A percentile compares a stretch with the other conserved stretches of the same genome.
phyloP scores from a whole-genome alignment of 2,888 invertebrate genomes.

The Caenorhabditis sp. region DNA sequence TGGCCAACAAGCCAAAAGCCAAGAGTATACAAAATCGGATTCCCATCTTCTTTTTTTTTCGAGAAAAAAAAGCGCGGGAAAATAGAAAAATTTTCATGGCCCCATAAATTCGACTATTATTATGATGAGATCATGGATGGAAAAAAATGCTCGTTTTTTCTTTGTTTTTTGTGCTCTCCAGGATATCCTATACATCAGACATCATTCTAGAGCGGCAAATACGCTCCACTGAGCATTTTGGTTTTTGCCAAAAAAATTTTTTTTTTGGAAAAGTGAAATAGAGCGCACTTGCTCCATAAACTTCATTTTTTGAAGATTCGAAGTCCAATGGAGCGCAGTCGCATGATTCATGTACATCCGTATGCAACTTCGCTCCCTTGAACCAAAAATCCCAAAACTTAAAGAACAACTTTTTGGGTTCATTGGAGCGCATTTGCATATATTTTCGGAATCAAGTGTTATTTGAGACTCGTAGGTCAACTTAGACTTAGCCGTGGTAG shows the following conservation, averaged over 20 bases:
- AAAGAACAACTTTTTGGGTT: no score
- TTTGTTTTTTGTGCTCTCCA: constrained; percentile 5
- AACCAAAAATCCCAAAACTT: neutral
- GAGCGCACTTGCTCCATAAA: no score
- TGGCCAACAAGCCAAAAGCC: neutral
- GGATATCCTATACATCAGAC: no score
- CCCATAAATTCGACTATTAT: constrained; percentile 61
- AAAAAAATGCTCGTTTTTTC: neutral
- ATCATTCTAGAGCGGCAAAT: no score
- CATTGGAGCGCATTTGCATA: constrained; percentile 8
- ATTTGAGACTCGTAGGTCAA: constrained; percentile 16
- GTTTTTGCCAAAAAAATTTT: no score
- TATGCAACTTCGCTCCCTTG: no score
- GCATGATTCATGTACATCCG: no score
- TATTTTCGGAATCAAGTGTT: neutral
- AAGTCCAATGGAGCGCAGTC: no score
- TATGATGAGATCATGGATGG: constrained; percentile 14
- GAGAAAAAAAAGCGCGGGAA: constrained; percentile 11
- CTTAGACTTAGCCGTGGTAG: neutral
- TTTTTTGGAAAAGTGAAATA: no score
- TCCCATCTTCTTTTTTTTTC: constrained; percentile 25
- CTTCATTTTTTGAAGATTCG: no score
- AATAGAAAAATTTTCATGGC: constrained; percentile 26
- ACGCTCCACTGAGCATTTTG: no score
- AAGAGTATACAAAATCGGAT: constrained; percentile 53